A percentile compares a stretch with the other conserved stretches of the same genome.
phyloP scores from a whole-genome alignment of 2,797 vertebrate genomes.

The Sebastes nivosus region DNA sequence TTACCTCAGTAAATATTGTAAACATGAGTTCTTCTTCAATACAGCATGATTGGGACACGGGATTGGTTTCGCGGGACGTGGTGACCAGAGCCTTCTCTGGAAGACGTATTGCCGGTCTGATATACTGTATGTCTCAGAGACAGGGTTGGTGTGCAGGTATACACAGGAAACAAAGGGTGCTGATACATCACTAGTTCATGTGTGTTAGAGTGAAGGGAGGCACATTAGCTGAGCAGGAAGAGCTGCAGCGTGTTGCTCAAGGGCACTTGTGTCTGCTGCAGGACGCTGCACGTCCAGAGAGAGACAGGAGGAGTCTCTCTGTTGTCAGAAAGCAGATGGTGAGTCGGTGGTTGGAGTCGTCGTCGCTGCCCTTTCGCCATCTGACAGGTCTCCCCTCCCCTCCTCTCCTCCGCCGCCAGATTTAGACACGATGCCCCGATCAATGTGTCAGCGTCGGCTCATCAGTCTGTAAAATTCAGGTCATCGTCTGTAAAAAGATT shows the following conservation, averaged over 20 bases:
- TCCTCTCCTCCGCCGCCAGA: background rate
- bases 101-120: too few species aligned
- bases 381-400: constrained; percentile 7
- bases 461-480: background rate
- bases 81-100: too few species aligned
- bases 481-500: background rate
- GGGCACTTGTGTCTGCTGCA: background rate
- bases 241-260: background rate
- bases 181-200: background rate
- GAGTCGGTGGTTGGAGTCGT: background rate
- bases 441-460: background rate
- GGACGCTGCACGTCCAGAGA: background rate
- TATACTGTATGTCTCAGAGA: too few species aligned
- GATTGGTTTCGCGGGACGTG: too few species aligned
- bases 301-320: background rate
- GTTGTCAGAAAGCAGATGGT: constrained; percentile 35
- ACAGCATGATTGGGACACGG: too few species aligned
- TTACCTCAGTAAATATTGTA: too few species aligned
- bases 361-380: constrained; percentile 40
- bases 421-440: background rate
- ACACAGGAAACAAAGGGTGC: background rate
- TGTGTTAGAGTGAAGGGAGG: background rate
- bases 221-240: background rate
- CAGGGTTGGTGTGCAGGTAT: too few species aligned
- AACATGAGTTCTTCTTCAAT: too few species aligned